Percentiles rank a stretch among this genome's conserved stretches.
Conservation (phyloP, 2,888 invertebrate species). For the Eupithecia exiguata region DNA sequence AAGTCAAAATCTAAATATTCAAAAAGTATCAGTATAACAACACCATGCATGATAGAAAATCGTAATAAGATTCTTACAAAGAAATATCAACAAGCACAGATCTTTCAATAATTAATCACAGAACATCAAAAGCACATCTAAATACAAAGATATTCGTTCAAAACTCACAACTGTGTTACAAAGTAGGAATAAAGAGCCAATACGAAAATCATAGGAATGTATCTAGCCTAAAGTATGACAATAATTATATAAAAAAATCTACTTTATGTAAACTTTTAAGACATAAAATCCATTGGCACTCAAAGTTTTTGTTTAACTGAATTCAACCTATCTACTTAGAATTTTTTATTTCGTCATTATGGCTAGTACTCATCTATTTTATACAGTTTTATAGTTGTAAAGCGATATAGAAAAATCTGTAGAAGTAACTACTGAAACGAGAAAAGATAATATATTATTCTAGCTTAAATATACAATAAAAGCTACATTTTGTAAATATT, state of each 20-base stretch:
- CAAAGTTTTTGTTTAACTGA: conserved; percentile 9
- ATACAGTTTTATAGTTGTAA: conserved; percentile 3
- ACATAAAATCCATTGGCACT: conserved; percentile 36
- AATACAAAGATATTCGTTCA: conserved; percentile 28
- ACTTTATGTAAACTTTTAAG: not conserved
- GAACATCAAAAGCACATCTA: conserved; percentile 37
- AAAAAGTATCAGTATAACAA: not conserved
- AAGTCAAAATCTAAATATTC: not conserved
- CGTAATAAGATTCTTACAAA: not conserved
- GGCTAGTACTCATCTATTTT: not conserved
- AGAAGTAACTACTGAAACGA: conserved; percentile 24
- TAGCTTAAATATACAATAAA: conserved; percentile 29
- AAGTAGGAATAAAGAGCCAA: conserved; percentile 26
- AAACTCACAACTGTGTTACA: conserved; percentile 32
- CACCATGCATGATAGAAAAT: not conserved
- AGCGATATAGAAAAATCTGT: conserved; percentile 25
- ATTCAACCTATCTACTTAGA: not conserved
- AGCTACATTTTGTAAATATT: conserved; percentile 9
- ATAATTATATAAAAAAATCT: not conserved
- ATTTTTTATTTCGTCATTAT: not conserved
- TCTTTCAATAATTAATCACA: conserved; percentile 38
- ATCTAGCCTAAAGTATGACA: conserved; percentile 1
- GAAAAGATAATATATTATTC: conserved; percentile 19
- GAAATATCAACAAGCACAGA: conserved; percentile 23
- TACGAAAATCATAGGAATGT: conserved; percentile 8